A percentile compares a stretch with the other conserved stretches of the same genome.
Conservation (phyloP, 2,888 invertebrate genomes). For the Acronicta leporina region DNA sequence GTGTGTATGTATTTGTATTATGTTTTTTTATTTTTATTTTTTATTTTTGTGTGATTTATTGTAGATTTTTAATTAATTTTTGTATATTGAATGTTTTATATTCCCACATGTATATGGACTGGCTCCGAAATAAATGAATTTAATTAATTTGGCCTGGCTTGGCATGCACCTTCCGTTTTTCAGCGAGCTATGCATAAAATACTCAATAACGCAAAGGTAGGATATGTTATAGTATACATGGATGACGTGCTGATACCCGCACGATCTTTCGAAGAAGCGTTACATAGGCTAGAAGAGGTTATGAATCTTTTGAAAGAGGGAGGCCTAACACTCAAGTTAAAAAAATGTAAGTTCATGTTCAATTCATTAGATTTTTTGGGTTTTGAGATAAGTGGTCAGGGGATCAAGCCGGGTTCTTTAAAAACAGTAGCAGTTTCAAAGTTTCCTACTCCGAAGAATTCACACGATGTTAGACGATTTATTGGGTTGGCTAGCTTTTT, state of each 20-base stretch:
- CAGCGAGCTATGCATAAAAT: constrained; percentile 7
- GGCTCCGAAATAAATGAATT: background rate
- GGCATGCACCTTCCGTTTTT: constrained; percentile 10
- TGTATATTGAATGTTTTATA: too few species aligned
- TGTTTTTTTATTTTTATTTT: too few species aligned
- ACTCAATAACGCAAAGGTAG: background rate
- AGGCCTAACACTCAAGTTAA: background rate
- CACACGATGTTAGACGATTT: constrained; percentile 13
- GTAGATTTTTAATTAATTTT: too few species aligned
- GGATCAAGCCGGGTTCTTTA: background rate
- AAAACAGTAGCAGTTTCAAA: constrained; percentile 3
- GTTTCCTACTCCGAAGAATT: constrained; percentile 3
- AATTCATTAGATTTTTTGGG: background rate
- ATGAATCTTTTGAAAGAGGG: background rate
- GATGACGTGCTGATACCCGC: background rate
- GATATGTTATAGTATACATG: constrained; percentile 1
- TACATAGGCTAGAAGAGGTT: background rate
- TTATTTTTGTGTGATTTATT: too few species aligned
- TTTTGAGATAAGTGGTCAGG: background rate
- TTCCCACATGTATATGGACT: too few species aligned
- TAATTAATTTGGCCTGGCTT: constrained; percentile 3
- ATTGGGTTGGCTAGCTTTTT: constrained; percentile 10
- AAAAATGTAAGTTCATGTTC: background rate
- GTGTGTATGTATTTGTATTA: too few species aligned
- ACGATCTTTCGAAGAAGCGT: background rate